phyloP scores from a whole-genome alignment of 1,140 invertebrate genomes.

The Bombus fervidus region DNA sequence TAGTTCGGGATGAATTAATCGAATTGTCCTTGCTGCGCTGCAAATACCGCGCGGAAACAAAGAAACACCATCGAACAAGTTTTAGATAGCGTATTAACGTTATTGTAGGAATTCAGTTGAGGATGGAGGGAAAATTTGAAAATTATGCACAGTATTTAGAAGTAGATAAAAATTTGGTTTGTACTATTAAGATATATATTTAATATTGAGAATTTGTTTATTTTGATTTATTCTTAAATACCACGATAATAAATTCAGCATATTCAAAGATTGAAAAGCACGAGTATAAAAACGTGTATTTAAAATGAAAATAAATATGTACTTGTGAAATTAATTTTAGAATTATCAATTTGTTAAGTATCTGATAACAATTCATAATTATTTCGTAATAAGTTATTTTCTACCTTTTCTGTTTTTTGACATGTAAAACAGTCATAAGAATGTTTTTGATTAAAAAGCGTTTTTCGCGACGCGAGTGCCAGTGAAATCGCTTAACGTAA shows the following conservation, averaged over 20 bases:
- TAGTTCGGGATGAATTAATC: constrained; percentile 14
- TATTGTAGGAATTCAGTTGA: neutral
- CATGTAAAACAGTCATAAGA: neutral
- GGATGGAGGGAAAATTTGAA: neutral
- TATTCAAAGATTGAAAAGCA: neutral
- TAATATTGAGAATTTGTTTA: too few species aligned
- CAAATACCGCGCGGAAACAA: neutral
- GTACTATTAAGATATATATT: too few species aligned
- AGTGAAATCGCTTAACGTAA: constrained; percentile 4
- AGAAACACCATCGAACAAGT: neutral
- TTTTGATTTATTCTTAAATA: too few species aligned
- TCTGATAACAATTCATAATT: neutral
- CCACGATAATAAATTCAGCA: neutral
- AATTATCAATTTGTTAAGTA: neutral
- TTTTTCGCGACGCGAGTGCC: neutral
- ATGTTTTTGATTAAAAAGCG: constrained; percentile 1
- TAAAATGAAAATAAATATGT: neutral
- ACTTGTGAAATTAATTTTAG: neutral
- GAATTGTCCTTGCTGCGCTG: constrained; percentile 14
- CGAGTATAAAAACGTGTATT: neutral
- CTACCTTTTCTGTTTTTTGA: neutral
- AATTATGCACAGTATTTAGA: neutral
- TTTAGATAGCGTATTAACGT: neutral
- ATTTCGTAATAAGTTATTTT: neutral
- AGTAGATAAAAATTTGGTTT: neutral